Conservation (phyloP, 2,888 invertebrate genomes). For the Marronus borbonicus region DNA sequence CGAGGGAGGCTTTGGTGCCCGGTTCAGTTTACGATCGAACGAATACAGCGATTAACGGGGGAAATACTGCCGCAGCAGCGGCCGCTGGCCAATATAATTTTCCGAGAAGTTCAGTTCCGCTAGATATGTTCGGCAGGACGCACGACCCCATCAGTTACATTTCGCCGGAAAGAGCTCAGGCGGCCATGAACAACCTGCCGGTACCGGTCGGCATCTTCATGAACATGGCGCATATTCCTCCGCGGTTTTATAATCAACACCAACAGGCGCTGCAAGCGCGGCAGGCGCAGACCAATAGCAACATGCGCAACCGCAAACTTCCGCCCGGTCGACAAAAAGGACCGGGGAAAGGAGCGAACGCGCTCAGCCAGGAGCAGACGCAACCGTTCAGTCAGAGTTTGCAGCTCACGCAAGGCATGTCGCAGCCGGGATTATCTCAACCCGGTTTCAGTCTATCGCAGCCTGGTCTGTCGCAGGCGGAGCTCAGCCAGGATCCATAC, state of each 20-base stretch:
- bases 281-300: slow-evolving; percentile 69
- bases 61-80: not conserved
- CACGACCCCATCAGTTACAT: slow-evolving; percentile 96
- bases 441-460: slow-evolving; percentile 79
- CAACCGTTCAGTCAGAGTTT: slow-evolving; percentile 79
- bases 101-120: slow-evolving; percentile 67
- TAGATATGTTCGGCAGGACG: slow-evolving; percentile 79
- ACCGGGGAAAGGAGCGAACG: slow-evolving; percentile 37
- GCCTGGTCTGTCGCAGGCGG: slow-evolving; percentile 80
- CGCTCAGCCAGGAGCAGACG: slow-evolving; percentile 67
- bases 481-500: slow-evolving; percentile 86
- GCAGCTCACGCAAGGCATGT: slow-evolving; percentile 83
- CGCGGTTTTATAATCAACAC: slow-evolving; percentile 83
- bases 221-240: slow-evolving; percentile 88
- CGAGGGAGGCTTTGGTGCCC: slow-evolving; percentile 94
- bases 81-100: slow-evolving; percentile 62
- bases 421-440: slow-evolving; percentile 79
- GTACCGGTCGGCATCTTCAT: slow-evolving; percentile 96
- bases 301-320: slow-evolving; percentile 58
- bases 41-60: slow-evolving; percentile 61
- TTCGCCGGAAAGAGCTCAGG: slow-evolving; percentile 86
- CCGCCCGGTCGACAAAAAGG: slow-evolving; percentile 54
- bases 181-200: slow-evolving; percentile 85
- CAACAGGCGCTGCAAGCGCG: slow-evolving; percentile 78
- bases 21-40: slow-evolving; percentile 94